Conservation (phyloP, 2,888 invertebrate species). For the Neocrepidodera transversa region DNA sequence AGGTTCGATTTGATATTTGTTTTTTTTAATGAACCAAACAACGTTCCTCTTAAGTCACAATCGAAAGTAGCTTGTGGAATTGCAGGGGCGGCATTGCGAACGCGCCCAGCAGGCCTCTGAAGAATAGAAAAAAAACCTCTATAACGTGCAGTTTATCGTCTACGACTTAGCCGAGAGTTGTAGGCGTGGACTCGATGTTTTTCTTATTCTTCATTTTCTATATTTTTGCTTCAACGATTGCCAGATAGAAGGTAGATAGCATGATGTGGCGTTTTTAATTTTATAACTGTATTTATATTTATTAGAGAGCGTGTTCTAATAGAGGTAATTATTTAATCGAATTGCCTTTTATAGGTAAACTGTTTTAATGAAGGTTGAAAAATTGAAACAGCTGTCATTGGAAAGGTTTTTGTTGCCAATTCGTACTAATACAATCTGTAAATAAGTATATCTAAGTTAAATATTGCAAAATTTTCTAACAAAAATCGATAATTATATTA, state of each 20-base stretch:
- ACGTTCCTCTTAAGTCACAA: neutral
- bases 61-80: slow-evolving; percentile 17
- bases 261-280: neutral
- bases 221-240: neutral
- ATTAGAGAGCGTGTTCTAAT: slow-evolving; percentile 7
- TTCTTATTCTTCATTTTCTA: neutral
- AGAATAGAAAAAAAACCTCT: slow-evolving; percentile 10
- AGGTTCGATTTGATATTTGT: no score
- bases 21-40: slow-evolving; percentile 10
- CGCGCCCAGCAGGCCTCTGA: slow-evolving; percentile 5
- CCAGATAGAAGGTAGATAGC: neutral
- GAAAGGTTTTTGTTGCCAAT: no score
- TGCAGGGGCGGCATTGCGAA: slow-evolving; percentile 17
- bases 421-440: no score
- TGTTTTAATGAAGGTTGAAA: neutral
- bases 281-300: slow-evolving; percentile 10
- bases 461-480: no score
- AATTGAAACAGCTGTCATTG: neutral
- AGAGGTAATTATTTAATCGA: slow-evolving; percentile 6
- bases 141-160: slow-evolving; percentile 16
- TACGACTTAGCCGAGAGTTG: slow-evolving; percentile 5
- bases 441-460: no score
- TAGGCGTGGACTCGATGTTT: slow-evolving; percentile 7
- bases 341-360: neutral
- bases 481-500: no score